These are phyloP conservation scores for Grus americana DNA, from an alignment of 2,113 vertebrate species.

Conservation along the genomic window DNA sequence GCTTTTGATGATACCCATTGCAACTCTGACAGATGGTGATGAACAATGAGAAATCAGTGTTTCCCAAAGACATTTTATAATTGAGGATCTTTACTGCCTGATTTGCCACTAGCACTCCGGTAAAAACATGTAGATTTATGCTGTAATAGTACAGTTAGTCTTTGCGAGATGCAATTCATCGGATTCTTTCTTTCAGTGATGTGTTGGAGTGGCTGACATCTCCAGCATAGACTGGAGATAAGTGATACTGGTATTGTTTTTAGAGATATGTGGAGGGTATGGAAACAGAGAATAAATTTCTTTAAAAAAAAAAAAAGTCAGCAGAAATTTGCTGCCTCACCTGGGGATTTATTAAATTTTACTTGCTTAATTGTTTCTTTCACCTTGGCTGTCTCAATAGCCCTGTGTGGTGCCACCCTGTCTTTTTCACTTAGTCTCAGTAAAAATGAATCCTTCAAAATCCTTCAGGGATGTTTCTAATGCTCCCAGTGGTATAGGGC, in stretches of 20 bases:
- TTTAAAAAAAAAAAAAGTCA: not conserved
- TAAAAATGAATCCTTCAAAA: conserved; percentile 13
- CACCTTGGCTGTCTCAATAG: not conserved
- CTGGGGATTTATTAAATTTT: not conserved
- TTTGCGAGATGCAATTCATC: not conserved
- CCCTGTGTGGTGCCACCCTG: not conserved
- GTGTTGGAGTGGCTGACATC: not conserved
- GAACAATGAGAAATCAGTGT: conserved; percentile 61
- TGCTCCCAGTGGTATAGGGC: not conserved
- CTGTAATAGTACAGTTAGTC: not conserved
- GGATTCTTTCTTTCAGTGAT: not conserved
- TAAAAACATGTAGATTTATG: conserved; percentile 58
- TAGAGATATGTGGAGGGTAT: not conserved
- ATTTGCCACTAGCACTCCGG: conserved; percentile 29
- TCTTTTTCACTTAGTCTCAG: not conserved
- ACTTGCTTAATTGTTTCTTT: conserved; percentile 17
- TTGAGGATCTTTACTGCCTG: not conserved
- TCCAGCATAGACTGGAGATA: not conserved
- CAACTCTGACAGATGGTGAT: conserved; percentile 5
- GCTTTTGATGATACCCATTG: conserved; percentile 27
- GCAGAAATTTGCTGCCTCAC: conserved; percentile 12
- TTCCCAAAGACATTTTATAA: conserved; percentile 30
- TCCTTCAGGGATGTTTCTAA: not conserved
- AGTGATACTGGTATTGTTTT: not conserved
- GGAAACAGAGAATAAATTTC: not conserved